Percentiles rank a stretch among this genome's conserved stretches.
Conservation (phyloP, 35 echinoderm and acorn worm species). For the Heliocidaris tuberculata region DNA sequence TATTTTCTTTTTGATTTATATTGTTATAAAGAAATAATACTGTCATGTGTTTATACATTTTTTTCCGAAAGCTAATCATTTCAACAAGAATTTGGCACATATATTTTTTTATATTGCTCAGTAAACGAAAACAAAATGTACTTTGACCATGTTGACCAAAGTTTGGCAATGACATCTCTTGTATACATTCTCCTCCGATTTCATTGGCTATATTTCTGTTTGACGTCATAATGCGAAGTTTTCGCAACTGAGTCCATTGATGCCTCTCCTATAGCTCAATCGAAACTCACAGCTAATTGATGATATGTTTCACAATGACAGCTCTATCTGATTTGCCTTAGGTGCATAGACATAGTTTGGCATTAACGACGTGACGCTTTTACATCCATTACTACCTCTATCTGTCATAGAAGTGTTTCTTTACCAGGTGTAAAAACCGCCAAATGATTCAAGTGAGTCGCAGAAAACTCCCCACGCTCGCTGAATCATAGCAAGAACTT, state of each 20-base stretch:
- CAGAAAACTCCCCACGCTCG: conserved; percentile 8
- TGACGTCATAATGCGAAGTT: not conserved
- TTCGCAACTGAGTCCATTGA: too few relatives aligned
- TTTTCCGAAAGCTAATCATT: too few relatives aligned
- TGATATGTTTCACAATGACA: not conserved
- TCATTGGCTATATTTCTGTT: not conserved
- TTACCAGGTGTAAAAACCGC: conserved; percentile 15
- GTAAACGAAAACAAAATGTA: too few relatives aligned
- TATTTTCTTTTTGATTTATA: too few relatives aligned
- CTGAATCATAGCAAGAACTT: conserved; percentile 9
- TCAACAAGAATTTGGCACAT: too few relatives aligned
- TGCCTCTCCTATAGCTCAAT: not conserved
- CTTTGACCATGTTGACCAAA: too few relatives aligned
- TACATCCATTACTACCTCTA: conserved; percentile 10
- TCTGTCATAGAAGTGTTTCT: not conserved
- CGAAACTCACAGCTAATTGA: not conserved
- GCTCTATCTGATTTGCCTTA: not conserved
- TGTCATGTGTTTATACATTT: too few relatives aligned
- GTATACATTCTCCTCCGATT: not conserved
- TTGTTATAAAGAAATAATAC: too few relatives aligned
- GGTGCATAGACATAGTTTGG: not conserved
- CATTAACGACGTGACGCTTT: not conserved
- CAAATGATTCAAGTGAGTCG: conserved; percentile 16
- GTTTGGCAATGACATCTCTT: too few relatives aligned
- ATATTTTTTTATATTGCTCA: too few relatives aligned